Evolutionary conservation across 2,113 vertebrate genomes (phyloP).

Genomic region (Otus sunia): DNA sequence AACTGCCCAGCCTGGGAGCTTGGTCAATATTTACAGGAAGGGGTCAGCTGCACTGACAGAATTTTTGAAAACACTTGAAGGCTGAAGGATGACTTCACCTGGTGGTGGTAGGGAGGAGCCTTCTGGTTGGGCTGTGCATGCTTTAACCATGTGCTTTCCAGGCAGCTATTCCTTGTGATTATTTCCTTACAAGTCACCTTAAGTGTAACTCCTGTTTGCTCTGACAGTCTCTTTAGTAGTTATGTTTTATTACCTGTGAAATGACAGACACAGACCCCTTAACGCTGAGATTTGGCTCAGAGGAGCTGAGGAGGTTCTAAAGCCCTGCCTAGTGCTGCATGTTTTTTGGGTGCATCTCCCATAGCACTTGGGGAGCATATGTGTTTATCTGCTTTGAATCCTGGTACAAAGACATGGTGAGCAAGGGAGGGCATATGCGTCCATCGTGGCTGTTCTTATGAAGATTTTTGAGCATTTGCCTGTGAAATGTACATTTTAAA

Average conservation of each 20-base stretch:
- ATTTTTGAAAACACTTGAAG: not conserved
- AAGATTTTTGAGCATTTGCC: not conserved
- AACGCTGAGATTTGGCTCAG: not conserved
- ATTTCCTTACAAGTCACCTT: not conserved
- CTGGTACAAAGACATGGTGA: not conserved
- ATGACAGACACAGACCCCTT: not conserved
- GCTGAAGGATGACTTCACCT: not conserved
- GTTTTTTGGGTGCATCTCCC: not conserved
- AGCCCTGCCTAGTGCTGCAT: not conserved
- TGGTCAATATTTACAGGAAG: not conserved
- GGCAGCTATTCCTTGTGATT: not conserved
- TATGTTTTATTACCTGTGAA: not conserved
- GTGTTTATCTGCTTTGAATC: not conserved
- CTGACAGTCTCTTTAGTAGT: not conserved
- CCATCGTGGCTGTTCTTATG: not conserved
- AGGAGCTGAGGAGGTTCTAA: not conserved
- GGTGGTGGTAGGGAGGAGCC: not conserved
- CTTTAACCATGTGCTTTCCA: not conserved
- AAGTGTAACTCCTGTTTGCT: not conserved
- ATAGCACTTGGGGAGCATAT: accelerated
- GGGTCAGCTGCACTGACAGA: not conserved
- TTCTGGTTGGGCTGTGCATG: not conserved
- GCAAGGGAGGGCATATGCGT: not conserved
- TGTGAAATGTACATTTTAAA: not conserved
- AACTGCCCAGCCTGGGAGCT: not conserved